Conservation (phyloP, 1,140 invertebrate genomes). For the Andricus grossulariae region DNA sequence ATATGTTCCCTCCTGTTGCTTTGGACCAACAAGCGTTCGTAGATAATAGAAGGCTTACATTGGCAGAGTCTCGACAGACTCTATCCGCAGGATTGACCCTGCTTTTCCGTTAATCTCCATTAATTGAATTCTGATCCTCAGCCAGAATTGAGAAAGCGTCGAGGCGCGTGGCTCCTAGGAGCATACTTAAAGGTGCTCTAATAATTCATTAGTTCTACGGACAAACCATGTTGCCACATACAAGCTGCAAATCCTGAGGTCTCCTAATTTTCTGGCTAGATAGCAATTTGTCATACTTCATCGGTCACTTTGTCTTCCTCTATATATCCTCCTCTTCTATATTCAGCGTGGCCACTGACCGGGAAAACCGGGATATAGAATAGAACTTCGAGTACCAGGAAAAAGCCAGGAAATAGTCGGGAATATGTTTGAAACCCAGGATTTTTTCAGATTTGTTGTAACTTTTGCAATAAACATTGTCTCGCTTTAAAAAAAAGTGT, state of each 20-base stretch:
- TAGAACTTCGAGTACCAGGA: too few species aligned
- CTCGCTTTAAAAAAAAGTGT: too few species aligned
- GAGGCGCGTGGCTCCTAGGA: conserved; percentile 2
- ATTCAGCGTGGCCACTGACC: too few species aligned
- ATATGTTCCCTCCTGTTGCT: conserved; percentile 8
- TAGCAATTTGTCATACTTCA: conserved; percentile 16
- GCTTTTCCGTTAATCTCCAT: conserved; percentile 32
- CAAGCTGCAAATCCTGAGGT: neutral
- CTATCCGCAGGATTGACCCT: conserved; percentile 23
- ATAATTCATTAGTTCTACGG: conserved; percentile 35
- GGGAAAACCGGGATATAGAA: too few species aligned
- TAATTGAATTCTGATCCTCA: conserved; percentile 33
- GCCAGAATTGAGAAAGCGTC: neutral
- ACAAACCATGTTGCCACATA: neutral
- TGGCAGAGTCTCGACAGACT: conserved; percentile 1
- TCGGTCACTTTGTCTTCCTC: conserved; percentile 25
- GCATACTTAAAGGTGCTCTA: conserved; percentile 27
- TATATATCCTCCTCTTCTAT: neutral
- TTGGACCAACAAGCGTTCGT: neutral
- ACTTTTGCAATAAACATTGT: too few species aligned
- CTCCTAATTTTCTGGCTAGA: conserved; percentile 22
- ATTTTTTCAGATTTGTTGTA: too few species aligned
- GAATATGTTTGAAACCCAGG: too few species aligned
- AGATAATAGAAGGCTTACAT: conserved; percentile 19
- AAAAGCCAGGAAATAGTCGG: too few species aligned